These are phyloP conservation scores for Diabrotica undecimpunctata DNA, from an alignment of 1,140 invertebrate genomes.

Conservation along the genomic window DNA sequence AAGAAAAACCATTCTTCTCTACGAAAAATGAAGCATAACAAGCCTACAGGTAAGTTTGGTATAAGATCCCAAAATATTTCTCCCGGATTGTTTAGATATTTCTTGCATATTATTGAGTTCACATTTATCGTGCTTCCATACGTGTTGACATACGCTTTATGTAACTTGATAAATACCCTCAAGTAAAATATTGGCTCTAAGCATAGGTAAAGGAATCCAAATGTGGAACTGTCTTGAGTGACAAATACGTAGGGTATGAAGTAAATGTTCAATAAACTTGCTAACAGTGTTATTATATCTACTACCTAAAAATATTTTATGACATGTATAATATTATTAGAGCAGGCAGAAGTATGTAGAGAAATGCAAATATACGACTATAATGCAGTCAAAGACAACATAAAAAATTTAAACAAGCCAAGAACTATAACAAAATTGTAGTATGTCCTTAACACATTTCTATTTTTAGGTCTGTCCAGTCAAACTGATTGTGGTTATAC, in stretches of 20 bases:
- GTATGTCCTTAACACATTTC: too few species aligned
- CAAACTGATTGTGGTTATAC: too few species aligned
- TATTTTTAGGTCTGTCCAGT: too few species aligned
- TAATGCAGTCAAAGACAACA: not conserved
- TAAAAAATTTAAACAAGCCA: not conserved
- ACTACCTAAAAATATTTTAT: constrained; percentile 10
- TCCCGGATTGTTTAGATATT: constrained; percentile 12
- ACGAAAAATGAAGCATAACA: constrained; percentile 10
- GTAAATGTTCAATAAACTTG: constrained; percentile 15
- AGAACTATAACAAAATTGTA: not conserved
- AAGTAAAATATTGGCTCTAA: constrained; percentile 22
- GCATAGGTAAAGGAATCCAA: constrained; percentile 4
- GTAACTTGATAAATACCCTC: constrained; percentile 18
- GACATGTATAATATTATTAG: not conserved
- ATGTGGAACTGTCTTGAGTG: constrained; percentile 8
- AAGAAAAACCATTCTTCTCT: constrained; percentile 17
- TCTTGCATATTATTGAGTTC: constrained; percentile 5
- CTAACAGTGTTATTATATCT: constrained; percentile 9
- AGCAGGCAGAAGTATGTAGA: not conserved
- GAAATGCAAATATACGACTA: not conserved
- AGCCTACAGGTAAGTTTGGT: constrained; percentile 15
- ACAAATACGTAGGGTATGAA: constrained; percentile 20
- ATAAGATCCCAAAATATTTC: constrained; percentile 19
- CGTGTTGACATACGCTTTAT: constrained; percentile 13
- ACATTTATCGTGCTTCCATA: constrained; percentile 16